A percentile compares a stretch with the other conserved stretches of the same genome.
Evolutionary conservation across 2,113 vertebrate genomes (phyloP).

Genomic region (Pseudorhombus dupliciocellatus): DNA sequence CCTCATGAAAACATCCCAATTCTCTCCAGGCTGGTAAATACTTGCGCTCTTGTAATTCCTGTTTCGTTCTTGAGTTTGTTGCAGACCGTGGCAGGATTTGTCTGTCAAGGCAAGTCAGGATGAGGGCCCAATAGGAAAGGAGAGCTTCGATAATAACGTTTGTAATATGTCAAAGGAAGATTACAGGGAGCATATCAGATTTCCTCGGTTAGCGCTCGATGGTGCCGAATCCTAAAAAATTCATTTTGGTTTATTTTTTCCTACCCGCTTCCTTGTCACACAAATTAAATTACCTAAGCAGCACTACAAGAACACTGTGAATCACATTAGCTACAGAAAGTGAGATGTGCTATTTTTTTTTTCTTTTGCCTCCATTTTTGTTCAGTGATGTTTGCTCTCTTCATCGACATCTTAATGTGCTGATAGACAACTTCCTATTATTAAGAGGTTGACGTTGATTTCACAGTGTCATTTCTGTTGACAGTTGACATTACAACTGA

Average conservation of each 20-base stretch:
- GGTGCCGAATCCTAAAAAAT: slow-evolving; percentile 28
- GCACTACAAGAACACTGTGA: slow-evolving; percentile 3
- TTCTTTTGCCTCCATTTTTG: not conserved
- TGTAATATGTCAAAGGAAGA: slow-evolving; percentile 46
- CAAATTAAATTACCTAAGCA: slow-evolving; percentile 25
- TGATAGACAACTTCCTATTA: too few species aligned
- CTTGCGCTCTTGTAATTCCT: slow-evolving; percentile 46
- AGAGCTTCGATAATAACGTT: slow-evolving; percentile 47
- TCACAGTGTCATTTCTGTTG: too few species aligned
- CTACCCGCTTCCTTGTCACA: slow-evolving; percentile 2
- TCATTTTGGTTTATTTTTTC: slow-evolving; percentile 16
- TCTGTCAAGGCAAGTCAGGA: slow-evolving; percentile 51
- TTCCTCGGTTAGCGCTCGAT: slow-evolving; percentile 33
- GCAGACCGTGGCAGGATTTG: slow-evolving; percentile 45
- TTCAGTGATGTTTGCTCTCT: not conserved
- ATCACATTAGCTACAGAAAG: slow-evolving; percentile 1
- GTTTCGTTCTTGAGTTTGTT: slow-evolving; percentile 35
- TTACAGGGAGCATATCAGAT: slow-evolving; percentile 43
- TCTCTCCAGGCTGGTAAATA: slow-evolving; percentile 41
- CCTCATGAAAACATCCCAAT: slow-evolving; percentile 37
- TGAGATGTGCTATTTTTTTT: slow-evolving; percentile 8
- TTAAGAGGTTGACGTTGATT: too few species aligned
- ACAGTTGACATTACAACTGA: not conserved
- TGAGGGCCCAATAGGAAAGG: slow-evolving; percentile 40
- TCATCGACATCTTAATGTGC: too few species aligned